Percentiles rank a stretch among this genome's conserved stretches.
Conservation (phyloP, 2,113 vertebrate genomes). For the Nannospalax galili region DNA sequence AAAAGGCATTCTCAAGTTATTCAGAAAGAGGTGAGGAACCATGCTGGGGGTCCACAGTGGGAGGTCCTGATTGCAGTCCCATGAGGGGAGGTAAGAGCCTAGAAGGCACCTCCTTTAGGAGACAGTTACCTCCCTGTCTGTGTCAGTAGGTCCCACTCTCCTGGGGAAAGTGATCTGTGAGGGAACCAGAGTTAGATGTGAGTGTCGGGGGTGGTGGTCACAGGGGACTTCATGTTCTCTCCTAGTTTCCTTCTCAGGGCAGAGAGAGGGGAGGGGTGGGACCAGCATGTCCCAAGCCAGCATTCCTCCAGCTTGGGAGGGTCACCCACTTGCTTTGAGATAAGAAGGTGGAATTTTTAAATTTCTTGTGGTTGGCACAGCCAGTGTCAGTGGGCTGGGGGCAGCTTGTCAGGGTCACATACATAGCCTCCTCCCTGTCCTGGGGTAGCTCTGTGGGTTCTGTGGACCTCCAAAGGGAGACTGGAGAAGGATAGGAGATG, state of each 20-base stretch:
- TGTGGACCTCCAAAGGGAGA: background rate
- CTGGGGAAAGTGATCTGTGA: background rate
- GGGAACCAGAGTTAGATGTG: background rate
- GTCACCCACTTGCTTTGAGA: slow-evolving; percentile 25
- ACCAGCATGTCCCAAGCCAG: background rate
- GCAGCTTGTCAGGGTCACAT: background rate
- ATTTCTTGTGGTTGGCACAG: background rate
- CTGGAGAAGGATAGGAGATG: background rate
- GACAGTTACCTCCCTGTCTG: background rate
- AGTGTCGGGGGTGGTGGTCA: background rate
- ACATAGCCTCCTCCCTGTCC: background rate
- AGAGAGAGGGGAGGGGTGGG: background rate
- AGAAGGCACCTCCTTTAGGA: background rate
- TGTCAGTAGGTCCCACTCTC: background rate
- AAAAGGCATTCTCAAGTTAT: background rate
- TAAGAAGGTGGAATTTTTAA: slow-evolving; percentile 33
- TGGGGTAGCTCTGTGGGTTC: background rate
- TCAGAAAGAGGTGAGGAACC: background rate
- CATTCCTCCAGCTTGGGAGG: background rate
- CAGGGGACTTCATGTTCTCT: background rate
- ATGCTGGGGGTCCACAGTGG: background rate
- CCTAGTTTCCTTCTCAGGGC: background rate
- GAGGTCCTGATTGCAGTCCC: background rate
- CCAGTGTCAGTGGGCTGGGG: background rate
- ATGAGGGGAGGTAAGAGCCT: too few species aligned